Conservation (phyloP, 2,797 vertebrate genomes). For the Cottoperca gobio region DNA sequence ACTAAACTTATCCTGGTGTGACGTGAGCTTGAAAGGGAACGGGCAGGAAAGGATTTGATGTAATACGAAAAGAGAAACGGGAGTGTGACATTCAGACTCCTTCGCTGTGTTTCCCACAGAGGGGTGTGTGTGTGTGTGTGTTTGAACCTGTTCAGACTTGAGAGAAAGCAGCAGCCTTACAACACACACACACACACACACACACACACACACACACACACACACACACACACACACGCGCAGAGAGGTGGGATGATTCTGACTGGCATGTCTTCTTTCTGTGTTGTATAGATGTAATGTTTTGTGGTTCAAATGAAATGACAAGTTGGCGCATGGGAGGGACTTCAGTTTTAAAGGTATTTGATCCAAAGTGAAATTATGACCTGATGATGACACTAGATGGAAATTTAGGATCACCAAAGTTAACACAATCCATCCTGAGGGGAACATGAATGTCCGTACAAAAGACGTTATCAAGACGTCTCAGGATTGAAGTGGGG, state of each 20-base stretch:
- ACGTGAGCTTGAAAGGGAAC: background rate
- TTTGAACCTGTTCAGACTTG: constrained; percentile 46
- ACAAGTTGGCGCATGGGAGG: background rate
- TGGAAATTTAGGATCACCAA: background rate
- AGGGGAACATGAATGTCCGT: background rate
- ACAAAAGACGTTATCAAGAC: no score
- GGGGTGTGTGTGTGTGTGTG: background rate
- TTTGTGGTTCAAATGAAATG: background rate
- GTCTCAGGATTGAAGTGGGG: no score
- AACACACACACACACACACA: no score
- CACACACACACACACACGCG: no score
- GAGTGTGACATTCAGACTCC: constrained; percentile 16
- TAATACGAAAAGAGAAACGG: constrained; percentile 4
- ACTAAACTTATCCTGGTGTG: background rate
- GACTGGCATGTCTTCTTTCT: background rate
- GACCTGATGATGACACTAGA: no score
- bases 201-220: no score
- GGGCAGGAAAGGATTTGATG: constrained; percentile 1
- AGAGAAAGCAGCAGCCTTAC: constrained; percentile 3
- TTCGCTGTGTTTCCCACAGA: background rate
- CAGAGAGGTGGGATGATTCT: background rate
- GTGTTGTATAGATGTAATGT: background rate
- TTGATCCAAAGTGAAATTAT: background rate
- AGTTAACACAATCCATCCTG: background rate
- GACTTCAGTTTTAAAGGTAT: background rate